These are phyloP conservation scores for Neuroscelio doddi DNA, from an alignment of 2,888 invertebrate genomes.

Conservation along the genomic window DNA sequence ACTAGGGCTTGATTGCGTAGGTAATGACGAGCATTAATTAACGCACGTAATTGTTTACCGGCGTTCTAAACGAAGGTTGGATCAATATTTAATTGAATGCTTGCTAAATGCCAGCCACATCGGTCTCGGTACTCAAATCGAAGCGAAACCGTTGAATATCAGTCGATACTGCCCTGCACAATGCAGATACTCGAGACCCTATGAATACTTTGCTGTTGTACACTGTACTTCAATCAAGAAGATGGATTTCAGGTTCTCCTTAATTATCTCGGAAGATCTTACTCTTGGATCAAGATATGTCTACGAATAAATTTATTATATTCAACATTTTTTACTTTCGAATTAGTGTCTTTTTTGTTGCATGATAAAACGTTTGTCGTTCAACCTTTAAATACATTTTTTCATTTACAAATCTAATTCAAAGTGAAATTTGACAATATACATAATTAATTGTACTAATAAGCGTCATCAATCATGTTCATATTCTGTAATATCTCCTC, in stretches of 20 bases:
- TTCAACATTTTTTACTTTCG: not conserved
- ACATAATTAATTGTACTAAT: constrained; percentile 19
- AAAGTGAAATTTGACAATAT: constrained; percentile 11
- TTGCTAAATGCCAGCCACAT: constrained; percentile 58
- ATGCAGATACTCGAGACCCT: constrained; percentile 40
- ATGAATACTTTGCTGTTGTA: constrained; percentile 19
- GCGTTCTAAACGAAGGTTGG: constrained; percentile 65
- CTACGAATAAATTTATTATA: not conserved
- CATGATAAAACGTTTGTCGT: too few relatives aligned
- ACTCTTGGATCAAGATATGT: constrained; percentile 1
- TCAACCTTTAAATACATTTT: too few relatives aligned
- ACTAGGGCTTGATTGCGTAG: constrained; percentile 64
- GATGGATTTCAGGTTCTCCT: constrained; percentile 12
- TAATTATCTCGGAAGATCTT: constrained; percentile 8
- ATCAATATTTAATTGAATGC: constrained; percentile 71
- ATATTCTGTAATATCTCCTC: constrained; percentile 13
- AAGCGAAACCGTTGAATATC: constrained; percentile 58
- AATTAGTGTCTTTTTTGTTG: not conserved
- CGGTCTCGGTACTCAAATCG: constrained; percentile 60
- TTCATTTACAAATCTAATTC: not conserved
- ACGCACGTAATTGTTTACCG: constrained; percentile 71
- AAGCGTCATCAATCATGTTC: constrained; percentile 23
- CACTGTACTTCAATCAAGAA: constrained; percentile 23
- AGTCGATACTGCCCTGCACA: constrained; percentile 38
- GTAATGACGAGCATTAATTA: constrained; percentile 68